Conservation (phyloP, 2,113 vertebrate genomes). For the Macaca nemestrina region DNA sequence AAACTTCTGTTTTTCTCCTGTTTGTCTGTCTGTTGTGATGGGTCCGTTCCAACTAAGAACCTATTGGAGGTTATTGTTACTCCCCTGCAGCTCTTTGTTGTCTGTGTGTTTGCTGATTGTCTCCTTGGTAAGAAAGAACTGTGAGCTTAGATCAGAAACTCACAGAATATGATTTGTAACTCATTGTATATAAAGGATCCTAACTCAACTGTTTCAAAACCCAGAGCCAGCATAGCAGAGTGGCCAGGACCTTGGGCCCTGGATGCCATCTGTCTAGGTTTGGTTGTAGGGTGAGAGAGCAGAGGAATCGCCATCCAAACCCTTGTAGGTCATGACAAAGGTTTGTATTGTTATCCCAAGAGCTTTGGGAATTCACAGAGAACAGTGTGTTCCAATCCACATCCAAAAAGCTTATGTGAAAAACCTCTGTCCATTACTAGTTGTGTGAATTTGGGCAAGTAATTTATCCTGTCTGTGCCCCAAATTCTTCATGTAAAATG, state of each 20-base stretch:
- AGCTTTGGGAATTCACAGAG: not conserved
- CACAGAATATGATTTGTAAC: not conserved
- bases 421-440: not conserved
- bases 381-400: not conserved
- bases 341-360: not conserved
- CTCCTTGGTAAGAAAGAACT: slow-evolving; percentile 16
- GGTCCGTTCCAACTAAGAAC: not conserved
- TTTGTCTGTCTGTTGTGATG: not conserved
- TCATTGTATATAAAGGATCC: not conserved
- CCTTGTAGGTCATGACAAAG: not conserved
- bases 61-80: not conserved
- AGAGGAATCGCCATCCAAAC: not conserved
- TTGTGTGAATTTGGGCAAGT: not conserved
- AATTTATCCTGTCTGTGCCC: not conserved
- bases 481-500: not conserved
- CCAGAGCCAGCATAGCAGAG: not conserved
- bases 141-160: not conserved
- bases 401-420: not conserved
- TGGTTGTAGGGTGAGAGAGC: not conserved
- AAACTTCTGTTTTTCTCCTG: not conserved
- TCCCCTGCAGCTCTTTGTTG: not conserved
- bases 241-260: not conserved
- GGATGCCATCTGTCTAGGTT: not conserved
- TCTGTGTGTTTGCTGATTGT: not conserved
- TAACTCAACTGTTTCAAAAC: not conserved